These are phyloP conservation scores for Sylvia atricapilla DNA, from an alignment of 2,113 vertebrate genomes.

Conservation along the genomic window DNA sequence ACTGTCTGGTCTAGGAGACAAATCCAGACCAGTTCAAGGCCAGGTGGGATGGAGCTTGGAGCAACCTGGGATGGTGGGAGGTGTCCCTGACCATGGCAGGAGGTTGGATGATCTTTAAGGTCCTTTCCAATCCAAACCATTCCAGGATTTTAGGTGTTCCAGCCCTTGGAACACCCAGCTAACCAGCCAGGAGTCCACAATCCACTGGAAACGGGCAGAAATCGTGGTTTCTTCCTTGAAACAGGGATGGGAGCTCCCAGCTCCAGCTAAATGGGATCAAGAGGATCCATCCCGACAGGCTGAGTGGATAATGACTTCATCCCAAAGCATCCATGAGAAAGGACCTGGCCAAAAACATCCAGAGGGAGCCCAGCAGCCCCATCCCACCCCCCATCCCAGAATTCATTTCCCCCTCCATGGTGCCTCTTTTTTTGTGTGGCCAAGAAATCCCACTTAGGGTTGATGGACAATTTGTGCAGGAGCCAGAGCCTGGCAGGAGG, in stretches of 20 bases:
- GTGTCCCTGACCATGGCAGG: neutral
- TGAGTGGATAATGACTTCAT: neutral
- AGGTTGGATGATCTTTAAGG: too few species aligned
- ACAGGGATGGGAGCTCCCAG: neutral
- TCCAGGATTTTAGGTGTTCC: neutral
- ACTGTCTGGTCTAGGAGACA: neutral
- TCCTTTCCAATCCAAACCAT: neutral
- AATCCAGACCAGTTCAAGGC: neutral
- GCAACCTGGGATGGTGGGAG: neutral
- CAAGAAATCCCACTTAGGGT: neutral
- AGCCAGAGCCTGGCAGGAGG: conserved; percentile 4
- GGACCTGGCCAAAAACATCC: neutral
- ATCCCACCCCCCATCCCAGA: neutral
- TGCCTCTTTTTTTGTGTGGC: neutral
- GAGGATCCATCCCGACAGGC: neutral
- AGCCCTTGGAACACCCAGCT: neutral
- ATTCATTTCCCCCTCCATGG: too few species aligned
- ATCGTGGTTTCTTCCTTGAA: rapidly evolving
- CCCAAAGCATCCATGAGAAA: neutral
- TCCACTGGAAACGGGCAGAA: neutral
- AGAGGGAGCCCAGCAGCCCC: neutral
- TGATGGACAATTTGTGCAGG: neutral
- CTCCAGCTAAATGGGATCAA: neutral
- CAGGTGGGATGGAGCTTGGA: neutral
- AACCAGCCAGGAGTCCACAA: neutral